Conservation (phyloP, 1,140 invertebrate species). For the Rhopalosiphum padi region DNA sequence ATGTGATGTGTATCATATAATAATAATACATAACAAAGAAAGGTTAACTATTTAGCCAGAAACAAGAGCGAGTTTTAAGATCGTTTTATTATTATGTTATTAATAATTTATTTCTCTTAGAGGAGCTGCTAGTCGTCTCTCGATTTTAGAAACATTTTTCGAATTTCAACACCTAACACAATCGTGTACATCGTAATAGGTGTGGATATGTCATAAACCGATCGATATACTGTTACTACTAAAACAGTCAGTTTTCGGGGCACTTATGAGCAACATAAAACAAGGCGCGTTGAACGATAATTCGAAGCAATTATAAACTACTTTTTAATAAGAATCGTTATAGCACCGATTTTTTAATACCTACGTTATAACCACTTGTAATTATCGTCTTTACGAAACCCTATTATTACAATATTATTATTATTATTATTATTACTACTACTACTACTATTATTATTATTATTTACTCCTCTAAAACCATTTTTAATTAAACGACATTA, state of each 20-base stretch:
- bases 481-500: constrained; percentile 23
- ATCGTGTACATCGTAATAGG: background rate
- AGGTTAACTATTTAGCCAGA: background rate
- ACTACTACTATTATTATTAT: background rate
- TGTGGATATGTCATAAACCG: background rate
- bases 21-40: background rate
- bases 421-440: background rate
- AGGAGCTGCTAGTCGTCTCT: background rate
- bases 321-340: constrained; percentile 36
- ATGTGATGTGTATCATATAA: background rate
- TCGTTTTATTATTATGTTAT: background rate
- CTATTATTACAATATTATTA: background rate
- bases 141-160: background rate
- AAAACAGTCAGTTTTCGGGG: background rate
- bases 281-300: constrained; percentile 21
- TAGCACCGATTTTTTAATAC: background rate
- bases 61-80: background rate
- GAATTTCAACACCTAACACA: background rate
- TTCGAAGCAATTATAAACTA: constrained; percentile 39
- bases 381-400: constrained; percentile 10
- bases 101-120: background rate
- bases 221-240: background rate
- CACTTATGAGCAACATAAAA: background rate
- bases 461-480: background rate
- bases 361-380: background rate